phyloP scores from a whole-genome alignment of 2,888 invertebrate species.

The Drosophila neonasuta region DNA sequence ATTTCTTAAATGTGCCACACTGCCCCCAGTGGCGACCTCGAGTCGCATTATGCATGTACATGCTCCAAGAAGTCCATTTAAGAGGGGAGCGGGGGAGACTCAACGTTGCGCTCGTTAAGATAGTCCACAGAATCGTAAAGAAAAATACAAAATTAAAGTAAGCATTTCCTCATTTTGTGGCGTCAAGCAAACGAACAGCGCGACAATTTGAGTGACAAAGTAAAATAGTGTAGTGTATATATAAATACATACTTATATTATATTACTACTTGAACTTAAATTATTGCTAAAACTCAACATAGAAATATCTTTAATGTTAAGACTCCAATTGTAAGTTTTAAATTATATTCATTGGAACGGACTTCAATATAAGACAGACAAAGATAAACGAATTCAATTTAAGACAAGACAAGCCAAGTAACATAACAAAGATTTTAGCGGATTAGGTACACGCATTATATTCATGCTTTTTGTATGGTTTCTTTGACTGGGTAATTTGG shows the following conservation, averaged over 20 bases:
- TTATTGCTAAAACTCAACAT: too few species aligned
- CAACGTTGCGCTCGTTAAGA: slow-evolving; percentile 41
- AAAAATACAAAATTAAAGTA: slow-evolving; percentile 63
- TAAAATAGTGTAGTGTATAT: slow-evolving; percentile 2
- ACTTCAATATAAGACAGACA: neutral
- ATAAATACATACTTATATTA: too few species aligned
- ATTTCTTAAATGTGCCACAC: slow-evolving; percentile 39
- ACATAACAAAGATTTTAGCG: slow-evolving; percentile 12
- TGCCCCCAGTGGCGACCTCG: slow-evolving; percentile 33
- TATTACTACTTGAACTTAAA: too few species aligned
- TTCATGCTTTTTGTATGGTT: neutral
- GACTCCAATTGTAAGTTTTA: too few species aligned
- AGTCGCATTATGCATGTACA: slow-evolving; percentile 66
- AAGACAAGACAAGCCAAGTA: slow-evolving; percentile 18
- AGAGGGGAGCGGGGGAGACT: neutral
- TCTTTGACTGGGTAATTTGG: neutral
- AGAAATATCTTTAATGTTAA: too few species aligned
- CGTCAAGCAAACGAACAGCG: slow-evolving; percentile 36
- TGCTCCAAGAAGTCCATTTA: slow-evolving; percentile 41
- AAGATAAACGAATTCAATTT: slow-evolving; percentile 19
- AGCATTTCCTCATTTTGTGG: slow-evolving; percentile 67
- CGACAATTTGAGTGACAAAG: slow-evolving; percentile 49
- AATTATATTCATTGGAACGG: too few species aligned
- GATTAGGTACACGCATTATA: slow-evolving; percentile 4
- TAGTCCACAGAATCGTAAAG: slow-evolving; percentile 19